Evolutionary conservation across 2,888 invertebrate species (phyloP).

Genomic region (Acanthopleura granulata): DNA sequence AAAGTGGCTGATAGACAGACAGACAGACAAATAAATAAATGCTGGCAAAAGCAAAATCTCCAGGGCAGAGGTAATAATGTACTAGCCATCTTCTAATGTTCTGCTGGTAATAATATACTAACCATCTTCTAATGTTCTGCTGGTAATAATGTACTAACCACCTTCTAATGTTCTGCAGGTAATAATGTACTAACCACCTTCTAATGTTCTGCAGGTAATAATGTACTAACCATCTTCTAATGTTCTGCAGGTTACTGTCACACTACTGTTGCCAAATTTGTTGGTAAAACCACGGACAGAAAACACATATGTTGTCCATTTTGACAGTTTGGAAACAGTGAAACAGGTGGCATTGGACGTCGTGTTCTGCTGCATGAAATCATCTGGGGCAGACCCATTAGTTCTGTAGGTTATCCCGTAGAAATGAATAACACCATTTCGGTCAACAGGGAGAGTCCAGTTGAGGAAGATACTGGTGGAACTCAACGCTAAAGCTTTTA

Average conservation of each 20-base stretch:
- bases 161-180: background rate
- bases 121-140: conserved; percentile 10
- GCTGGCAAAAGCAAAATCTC: too few relatives aligned
- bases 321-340: background rate
- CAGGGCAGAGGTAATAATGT: background rate
- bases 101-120: background rate
- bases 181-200: conserved; percentile 6
- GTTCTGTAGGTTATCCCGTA: background rate
- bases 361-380: background rate
- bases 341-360: background rate
- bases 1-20: background rate
- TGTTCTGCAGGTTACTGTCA: background rate
- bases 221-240: conserved; percentile 14
- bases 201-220: background rate
- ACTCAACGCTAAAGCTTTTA: background rate
- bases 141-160: background rate
- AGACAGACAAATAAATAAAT: conserved; percentile 3
- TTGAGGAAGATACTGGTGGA: conserved; percentile 12
- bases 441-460: background rate
- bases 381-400: background rate
- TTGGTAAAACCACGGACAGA: background rate
- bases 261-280: background rate
- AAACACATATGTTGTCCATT: background rate
- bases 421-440: conserved; percentile 2
- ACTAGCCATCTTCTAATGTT: conserved; percentile 11